Percentiles rank a stretch among this genome's conserved stretches.
Conservation (phyloP, 1,140 invertebrate genomes). For the Argopecten irradians region DNA sequence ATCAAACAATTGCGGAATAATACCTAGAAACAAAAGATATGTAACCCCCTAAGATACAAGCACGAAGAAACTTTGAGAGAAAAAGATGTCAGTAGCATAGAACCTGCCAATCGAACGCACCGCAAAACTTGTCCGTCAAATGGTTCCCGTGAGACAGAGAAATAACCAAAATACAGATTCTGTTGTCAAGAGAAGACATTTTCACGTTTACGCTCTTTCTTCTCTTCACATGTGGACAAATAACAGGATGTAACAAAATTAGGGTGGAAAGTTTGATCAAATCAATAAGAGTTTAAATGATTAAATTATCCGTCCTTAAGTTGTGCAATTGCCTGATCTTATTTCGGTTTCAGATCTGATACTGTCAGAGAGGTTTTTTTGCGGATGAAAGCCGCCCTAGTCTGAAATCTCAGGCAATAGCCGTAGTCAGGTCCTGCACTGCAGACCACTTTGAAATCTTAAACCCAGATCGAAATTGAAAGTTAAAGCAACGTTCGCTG, state of each 20-base stretch:
- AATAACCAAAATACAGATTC: not conserved
- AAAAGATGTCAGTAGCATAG: too few species aligned
- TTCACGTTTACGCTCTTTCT: not conserved
- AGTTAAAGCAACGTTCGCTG: slow-evolving; percentile 8
- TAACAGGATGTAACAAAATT: slow-evolving; percentile 18
- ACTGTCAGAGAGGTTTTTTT: not conserved
- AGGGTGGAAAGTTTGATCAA: slow-evolving; percentile 10
- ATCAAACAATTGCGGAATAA: not conserved
- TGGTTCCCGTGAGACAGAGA: not conserved
- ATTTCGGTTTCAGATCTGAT: slow-evolving; percentile 6
- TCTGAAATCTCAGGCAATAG: not conserved
- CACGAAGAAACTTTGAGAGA: too few species aligned
- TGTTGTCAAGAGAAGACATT: not conserved
- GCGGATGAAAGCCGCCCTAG: not conserved
- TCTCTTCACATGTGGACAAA: not conserved
- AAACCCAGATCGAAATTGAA: slow-evolving; percentile 17
- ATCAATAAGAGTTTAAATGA: not conserved
- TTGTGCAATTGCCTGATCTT: not conserved
- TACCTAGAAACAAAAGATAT: not conserved
- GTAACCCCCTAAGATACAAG: too few species aligned
- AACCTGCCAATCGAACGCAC: too few species aligned
- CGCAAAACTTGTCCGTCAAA: too few species aligned
- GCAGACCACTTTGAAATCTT: not conserved
- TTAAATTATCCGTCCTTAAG: not conserved
- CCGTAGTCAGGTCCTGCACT: not conserved